Conservation (phyloP, 2,888 invertebrate species). For the Dione vanillae region DNA sequence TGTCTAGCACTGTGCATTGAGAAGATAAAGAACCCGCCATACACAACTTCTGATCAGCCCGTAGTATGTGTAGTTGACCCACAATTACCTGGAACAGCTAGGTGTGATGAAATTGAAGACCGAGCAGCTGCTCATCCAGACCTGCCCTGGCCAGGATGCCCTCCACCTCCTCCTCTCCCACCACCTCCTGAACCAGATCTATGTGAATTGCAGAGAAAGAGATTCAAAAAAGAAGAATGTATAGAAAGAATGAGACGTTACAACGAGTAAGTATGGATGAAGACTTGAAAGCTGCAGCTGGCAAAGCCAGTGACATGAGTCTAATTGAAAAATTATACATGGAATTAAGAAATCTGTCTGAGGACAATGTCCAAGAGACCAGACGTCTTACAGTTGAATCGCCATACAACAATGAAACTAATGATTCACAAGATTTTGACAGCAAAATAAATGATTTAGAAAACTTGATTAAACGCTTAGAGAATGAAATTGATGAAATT, state of each 20-base stretch:
- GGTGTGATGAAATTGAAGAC: conserved; percentile 58
- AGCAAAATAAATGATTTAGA: conserved; percentile 63
- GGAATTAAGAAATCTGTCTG: conserved; percentile 44
- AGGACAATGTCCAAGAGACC: conserved; percentile 49
- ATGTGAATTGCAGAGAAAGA: conserved; percentile 57
- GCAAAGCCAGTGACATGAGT: conserved; percentile 47
- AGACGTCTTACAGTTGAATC: conserved; percentile 52
- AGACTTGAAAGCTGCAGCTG: conserved; percentile 35
- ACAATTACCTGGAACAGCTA: conserved; percentile 53
- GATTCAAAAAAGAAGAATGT: conserved; percentile 53
- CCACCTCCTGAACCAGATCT: conserved; percentile 57
- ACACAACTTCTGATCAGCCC: conserved; percentile 47
- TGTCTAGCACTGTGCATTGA: conserved; percentile 66
- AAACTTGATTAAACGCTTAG: conserved; percentile 57
- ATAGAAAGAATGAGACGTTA: conserved; percentile 62
- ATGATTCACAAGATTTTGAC: conserved; percentile 54
- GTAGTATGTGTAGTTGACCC: conserved; percentile 57
- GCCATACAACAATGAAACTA: conserved; percentile 40
- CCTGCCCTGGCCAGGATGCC: conserved; percentile 57
- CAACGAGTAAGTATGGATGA: conserved; percentile 58
- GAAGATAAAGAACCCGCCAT: conserved; percentile 62
- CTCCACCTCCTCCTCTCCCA: conserved; percentile 56
- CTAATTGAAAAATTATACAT: conserved; percentile 53
- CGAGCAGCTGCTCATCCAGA: conserved; percentile 51
- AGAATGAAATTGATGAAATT: conserved; percentile 62